These are phyloP conservation scores for Papilio demoleus DNA, from an alignment of 2,888 invertebrate species.

Conservation along the genomic window DNA sequence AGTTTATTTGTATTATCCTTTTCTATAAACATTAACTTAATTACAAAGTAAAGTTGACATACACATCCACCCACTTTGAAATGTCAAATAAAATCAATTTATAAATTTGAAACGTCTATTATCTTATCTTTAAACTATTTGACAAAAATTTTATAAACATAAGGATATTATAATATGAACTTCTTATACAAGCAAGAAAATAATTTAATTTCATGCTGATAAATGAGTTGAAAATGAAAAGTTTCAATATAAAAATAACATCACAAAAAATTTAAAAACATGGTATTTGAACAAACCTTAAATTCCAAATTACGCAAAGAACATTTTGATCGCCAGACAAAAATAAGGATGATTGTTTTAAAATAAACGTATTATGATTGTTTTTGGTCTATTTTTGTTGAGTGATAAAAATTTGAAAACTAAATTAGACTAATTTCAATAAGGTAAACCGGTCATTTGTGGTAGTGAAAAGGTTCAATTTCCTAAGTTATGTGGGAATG, in stretches of 20 bases:
- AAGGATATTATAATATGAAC: not conserved
- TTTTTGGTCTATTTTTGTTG: not conserved
- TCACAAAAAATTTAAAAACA: not conserved
- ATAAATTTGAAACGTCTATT: not conserved
- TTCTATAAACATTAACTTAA: constrained; percentile 31
- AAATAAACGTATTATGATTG: not conserved
- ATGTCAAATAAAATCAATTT: constrained; percentile 14
- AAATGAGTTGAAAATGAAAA: not conserved
- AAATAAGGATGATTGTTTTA: not conserved
- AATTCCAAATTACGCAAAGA: not conserved
- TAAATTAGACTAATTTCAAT: too few species aligned
- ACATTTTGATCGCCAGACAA: not conserved
- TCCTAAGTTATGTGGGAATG: not conserved
- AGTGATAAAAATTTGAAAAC: too few species aligned
- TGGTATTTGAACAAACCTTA: not conserved
- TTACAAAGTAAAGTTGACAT: not conserved
- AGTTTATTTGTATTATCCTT: constrained; percentile 2
- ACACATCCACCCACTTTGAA: constrained; percentile 46
- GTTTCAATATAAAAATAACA: too few species aligned
- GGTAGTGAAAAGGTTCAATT: not conserved
- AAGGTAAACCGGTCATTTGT: too few species aligned
- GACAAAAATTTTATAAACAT: not conserved
- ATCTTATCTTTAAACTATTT: not conserved
- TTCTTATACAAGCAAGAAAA: not conserved
- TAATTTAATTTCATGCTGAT: not conserved